Percentiles rank a stretch among this genome's conserved stretches.
These are phyloP conservation scores for Phylloscopus trochilus DNA, from an alignment of 2,113 vertebrate species.

Conservation along the genomic window DNA sequence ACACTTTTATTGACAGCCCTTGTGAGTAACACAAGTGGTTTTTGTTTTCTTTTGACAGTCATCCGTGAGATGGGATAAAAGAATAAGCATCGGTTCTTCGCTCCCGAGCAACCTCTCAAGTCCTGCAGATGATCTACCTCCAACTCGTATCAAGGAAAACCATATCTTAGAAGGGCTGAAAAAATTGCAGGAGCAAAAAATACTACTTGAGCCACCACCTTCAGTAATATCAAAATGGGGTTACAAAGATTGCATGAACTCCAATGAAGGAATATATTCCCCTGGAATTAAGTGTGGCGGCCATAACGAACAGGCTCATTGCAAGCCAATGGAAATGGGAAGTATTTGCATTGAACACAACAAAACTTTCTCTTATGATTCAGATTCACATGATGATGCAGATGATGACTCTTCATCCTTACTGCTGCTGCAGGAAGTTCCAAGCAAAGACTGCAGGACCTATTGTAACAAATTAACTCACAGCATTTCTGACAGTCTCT, in stretches of 20 bases:
- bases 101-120: conserved; percentile 84
- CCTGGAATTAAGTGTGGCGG: conserved; percentile 81
- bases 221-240: conserved; percentile 84
- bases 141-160: conserved; percentile 85
- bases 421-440: conserved; percentile 63
- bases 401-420: conserved; percentile 79
- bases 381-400: conserved; percentile 78
- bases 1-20: background rate
- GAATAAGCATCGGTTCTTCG: conserved; percentile 83
- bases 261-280: conserved; percentile 95
- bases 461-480: conserved; percentile 78
- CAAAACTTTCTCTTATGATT: conserved; percentile 79
- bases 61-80: conserved; percentile 87
- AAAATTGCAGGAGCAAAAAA: conserved; percentile 83
- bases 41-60: conserved; percentile 68
- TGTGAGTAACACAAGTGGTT: background rate
- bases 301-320: conserved; percentile 68
- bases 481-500: conserved; percentile 86
- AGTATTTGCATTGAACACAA: conserved; percentile 35
- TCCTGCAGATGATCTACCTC: conserved; percentile 81
- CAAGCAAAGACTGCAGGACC: conserved; percentile 75
- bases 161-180: conserved; percentile 88
- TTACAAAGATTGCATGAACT: conserved; percentile 94
- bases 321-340: conserved; percentile 44
- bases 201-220: conserved; percentile 77